These are phyloP conservation scores for Zosterops pallidus DNA, from an alignment of 2,113 vertebrate genomes.

Conservation along the genomic window DNA sequence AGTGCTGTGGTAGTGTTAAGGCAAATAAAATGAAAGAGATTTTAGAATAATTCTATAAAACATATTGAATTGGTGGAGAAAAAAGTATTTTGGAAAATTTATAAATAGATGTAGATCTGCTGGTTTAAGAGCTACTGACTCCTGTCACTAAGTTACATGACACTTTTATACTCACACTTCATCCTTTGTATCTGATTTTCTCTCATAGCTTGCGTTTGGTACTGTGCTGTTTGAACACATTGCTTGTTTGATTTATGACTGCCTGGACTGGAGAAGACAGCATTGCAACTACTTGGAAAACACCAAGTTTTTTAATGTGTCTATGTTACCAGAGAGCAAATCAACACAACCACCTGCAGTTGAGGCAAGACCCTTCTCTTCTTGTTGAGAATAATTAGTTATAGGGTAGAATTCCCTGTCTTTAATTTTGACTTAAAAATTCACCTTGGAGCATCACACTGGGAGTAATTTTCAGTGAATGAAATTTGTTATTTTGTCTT, in stretches of 20 bases:
- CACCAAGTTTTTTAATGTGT: conserved; percentile 76
- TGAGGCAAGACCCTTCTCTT: conserved; percentile 57
- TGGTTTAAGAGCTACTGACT: background rate
- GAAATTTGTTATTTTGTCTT: background rate
- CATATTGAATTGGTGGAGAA: background rate
- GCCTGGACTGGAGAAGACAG: conserved; percentile 85
- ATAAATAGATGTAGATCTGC: background rate
- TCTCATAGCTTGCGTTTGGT: conserved; percentile 77
- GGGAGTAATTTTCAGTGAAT: background rate
- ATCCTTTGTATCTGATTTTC: background rate
- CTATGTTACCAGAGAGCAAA: conserved; percentile 45
- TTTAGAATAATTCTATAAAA: background rate
- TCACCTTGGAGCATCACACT: background rate
- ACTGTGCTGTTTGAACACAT: conserved; percentile 82
- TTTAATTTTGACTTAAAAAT: background rate
- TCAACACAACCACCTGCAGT: background rate
- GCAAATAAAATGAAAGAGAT: background rate
- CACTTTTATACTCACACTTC: background rate
- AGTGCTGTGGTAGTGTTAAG: background rate
- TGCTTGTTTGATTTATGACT: conserved; percentile 86
- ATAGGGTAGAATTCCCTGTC: background rate
- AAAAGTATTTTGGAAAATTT: background rate
- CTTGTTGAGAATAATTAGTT: background rate
- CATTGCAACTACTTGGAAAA: conserved; percentile 82
- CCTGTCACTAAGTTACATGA: background rate